Base-by-base conservation (phyloP, 2,113 vertebrate species). In the Ivindomyrus marchei region DNA sequence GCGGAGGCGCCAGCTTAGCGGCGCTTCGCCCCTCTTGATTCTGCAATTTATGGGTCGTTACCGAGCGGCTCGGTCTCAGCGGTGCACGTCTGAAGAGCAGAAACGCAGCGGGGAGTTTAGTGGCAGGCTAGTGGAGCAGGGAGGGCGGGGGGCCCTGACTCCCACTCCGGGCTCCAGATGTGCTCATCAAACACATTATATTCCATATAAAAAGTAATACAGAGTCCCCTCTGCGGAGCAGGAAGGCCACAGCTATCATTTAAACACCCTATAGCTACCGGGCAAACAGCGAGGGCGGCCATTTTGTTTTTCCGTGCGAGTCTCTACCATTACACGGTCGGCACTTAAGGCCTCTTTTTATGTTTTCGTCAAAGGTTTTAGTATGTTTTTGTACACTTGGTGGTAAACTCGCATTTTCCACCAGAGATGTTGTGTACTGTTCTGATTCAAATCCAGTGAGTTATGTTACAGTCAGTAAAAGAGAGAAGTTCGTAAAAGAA, bases 141-240 rank as follows among this genome's bases (percentile, higher is more conserved):
- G 84, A 7, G 58, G 62, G 88, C 1, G 19, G 36, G 15, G 46
- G 58, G 42, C 7, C 66, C 77, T 52, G 45, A 39, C 31, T 17
- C 52, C 17, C 77, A 50, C 53, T 10, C 89, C 70, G 3, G 62
- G 88, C 85, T 89, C 89, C 88, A 50, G 45, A 80, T 89, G 86
- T 89, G 58, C 93, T 92, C 93, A 92, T 90, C 91, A 93, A 92
- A 92, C 91, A 92, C 93, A 93, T 93, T 91, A 93, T 92, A 93
- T 90, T 90, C 90, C 88, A 87, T 92, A 90, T 91, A 83, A 91
- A 91, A 91, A 84, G 74, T 80, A 80, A 42, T 80, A 80, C 74
- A 19, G 31, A 80, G 13, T 49, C 88, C 85, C 87, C 89, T 90
- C 90, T 89, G 89, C 58, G 91, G 90, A 90, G 89, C 89, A 89